phyloP scores from a whole-genome alignment of 2,797 vertebrate species.

The Lepidocolaptes lacrymiger region DNA sequence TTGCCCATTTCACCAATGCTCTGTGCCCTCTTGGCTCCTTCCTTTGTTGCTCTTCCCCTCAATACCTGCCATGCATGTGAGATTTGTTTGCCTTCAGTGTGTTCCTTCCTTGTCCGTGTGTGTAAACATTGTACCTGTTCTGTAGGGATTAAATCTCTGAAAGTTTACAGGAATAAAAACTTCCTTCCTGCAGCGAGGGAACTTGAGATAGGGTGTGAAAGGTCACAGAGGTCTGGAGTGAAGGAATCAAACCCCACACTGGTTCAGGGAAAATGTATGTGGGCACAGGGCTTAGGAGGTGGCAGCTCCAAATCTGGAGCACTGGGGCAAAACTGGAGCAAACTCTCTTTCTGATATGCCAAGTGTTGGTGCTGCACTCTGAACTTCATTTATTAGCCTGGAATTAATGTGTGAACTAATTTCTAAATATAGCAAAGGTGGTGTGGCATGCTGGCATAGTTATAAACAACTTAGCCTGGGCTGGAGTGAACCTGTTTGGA shows the following conservation, averaged over 20 bases:
- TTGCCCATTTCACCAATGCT: rapidly evolving
- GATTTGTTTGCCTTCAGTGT: slow-evolving; percentile 50
- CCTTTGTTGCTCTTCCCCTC: background rate
- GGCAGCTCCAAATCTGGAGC: background rate
- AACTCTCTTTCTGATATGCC: rapidly evolving
- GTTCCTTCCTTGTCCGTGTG: background rate
- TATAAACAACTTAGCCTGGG: background rate
- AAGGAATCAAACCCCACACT: background rate
- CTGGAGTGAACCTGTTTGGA: background rate
- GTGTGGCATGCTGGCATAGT: background rate
- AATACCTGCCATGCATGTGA: background rate
- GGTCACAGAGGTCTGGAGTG: background rate
- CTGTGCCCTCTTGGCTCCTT: background rate
- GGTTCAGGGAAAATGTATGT: background rate
- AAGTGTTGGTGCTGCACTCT: background rate
- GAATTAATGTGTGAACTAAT: background rate
- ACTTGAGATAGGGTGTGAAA: background rate
- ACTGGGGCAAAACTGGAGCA: background rate
- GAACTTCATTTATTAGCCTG: background rate
- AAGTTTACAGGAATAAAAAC: background rate
- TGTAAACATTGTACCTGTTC: background rate
- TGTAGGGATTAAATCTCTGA: background rate
- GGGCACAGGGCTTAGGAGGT: background rate
- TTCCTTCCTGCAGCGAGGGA: background rate
- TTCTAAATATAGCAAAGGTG: background rate